These are phyloP conservation scores for Caenorhabditis becei DNA, from an alignment of 2,888 invertebrate genomes.

Conservation along the genomic window DNA sequence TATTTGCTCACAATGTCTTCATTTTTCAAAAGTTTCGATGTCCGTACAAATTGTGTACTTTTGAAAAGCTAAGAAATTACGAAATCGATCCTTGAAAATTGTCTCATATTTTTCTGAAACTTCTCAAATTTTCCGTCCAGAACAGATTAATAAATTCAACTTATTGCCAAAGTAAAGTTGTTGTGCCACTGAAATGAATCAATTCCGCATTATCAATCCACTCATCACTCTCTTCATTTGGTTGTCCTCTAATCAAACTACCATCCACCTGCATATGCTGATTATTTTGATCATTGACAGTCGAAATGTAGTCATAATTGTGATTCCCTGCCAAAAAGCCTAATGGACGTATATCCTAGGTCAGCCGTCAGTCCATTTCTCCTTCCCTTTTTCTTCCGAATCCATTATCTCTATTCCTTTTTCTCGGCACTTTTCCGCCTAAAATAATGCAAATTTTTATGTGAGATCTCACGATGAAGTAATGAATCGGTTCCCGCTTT, in stretches of 20 bases:
- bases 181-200: too few relatives aligned
- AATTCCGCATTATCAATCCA: too few relatives aligned
- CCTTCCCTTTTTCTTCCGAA: conserved; percentile 11
- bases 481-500: neutral
- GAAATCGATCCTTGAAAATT: too few relatives aligned
- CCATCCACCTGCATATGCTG: conserved; percentile 7
- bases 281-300: conserved; percentile 27
- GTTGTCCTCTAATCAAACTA: conserved; percentile 14
- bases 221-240: conserved; percentile 4
- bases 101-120: too few relatives aligned
- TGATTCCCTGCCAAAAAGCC: conserved; percentile 13
- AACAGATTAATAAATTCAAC: too few relatives aligned
- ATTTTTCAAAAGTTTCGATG: conserved; percentile 13
- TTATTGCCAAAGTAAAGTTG: too few relatives aligned
- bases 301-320: conserved; percentile 28
- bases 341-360: conserved; percentile 42
- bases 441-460: neutral
- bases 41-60: conserved; percentile 24
- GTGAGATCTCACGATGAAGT: neutral
- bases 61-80: conserved; percentile 2
- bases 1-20: conserved; percentile 43
- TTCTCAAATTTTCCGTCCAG: too few relatives aligned
- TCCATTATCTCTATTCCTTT: conserved; percentile 30
- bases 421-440: conserved; percentile 4
- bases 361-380: conserved; percentile 11